Percentiles rank a stretch among this genome's conserved stretches.
These are phyloP conservation scores for Epinephelus malabaricus DNA, from an alignment of 2,797 vertebrate genomes.

Conservation along the genomic window DNA sequence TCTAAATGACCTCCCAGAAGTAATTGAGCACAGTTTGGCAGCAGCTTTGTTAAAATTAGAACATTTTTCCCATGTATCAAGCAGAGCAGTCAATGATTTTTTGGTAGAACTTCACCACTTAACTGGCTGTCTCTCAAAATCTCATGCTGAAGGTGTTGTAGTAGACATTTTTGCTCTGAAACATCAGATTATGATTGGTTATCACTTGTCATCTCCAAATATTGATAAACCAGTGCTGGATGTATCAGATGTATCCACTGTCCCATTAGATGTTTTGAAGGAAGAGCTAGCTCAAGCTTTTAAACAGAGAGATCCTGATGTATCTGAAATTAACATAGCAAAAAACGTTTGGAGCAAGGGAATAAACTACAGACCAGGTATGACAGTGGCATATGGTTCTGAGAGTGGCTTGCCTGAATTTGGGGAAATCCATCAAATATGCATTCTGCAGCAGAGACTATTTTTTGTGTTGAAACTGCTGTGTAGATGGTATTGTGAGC, in stretches of 20 bases:
- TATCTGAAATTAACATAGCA: conserved; percentile 38
- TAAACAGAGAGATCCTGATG: conserved; percentile 23
- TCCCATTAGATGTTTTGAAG: conserved; percentile 20
- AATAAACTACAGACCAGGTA: conserved; percentile 42
- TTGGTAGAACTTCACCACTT: conserved; percentile 30
- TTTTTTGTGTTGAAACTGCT: conserved; percentile 43
- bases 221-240: conserved; percentile 26
- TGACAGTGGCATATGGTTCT: conserved; percentile 38
- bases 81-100: conserved; percentile 37
- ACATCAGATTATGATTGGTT: conserved; percentile 49
- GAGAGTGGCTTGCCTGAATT: conserved; percentile 47
- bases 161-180: conserved; percentile 36
- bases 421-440: conserved; percentile 52
- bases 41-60: conserved; percentile 43
- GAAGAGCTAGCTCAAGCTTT: conserved; percentile 19
- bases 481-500: conserved; percentile 49
- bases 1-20: conserved; percentile 1
- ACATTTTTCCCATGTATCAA: conserved; percentile 30
- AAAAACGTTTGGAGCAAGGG: conserved; percentile 45
- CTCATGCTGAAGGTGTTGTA: conserved; percentile 10
- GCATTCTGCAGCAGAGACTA: conserved; percentile 33
- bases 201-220: conserved; percentile 30
- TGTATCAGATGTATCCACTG: conserved; percentile 15
- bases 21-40: conserved; percentile 34
- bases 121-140: background rate